phyloP scores from a whole-genome alignment of 1,140 invertebrate species.

The Oedothorax gibbosus region DNA sequence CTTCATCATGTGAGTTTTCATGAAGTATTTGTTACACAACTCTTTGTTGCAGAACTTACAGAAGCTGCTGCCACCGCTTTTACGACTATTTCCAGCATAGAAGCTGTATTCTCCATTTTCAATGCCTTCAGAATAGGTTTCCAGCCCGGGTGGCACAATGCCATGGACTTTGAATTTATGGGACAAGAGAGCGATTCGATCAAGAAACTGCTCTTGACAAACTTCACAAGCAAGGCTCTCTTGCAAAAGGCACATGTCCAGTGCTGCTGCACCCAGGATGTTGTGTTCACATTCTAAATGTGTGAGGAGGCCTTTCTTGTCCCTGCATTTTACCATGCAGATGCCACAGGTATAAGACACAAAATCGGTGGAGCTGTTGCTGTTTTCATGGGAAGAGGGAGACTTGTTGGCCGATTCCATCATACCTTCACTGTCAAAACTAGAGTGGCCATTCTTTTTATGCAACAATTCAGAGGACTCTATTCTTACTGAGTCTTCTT shows the following conservation, averaged over 20 bases:
- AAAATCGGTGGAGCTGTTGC: constrained; percentile 49
- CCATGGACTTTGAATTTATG: constrained; percentile 55
- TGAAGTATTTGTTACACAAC: constrained; percentile 99
- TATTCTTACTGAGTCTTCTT: constrained; percentile 1
- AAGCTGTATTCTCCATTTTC: constrained; percentile 32
- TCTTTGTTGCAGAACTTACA: constrained; percentile 99
- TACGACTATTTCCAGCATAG: constrained; percentile 10
- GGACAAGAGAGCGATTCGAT: constrained; percentile 4
- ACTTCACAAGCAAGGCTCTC: constrained; percentile 28
- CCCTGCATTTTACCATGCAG: constrained; percentile 32
- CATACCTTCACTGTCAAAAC: constrained; percentile 29
- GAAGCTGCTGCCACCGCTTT: constrained; percentile 77
- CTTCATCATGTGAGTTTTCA: constrained; percentile 99
- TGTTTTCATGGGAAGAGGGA: constrained; percentile 22
- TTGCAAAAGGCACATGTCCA: constrained; percentile 7
- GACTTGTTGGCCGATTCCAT: neutral
- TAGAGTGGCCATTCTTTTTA: constrained; percentile 24
- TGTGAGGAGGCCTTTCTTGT: constrained; percentile 26
- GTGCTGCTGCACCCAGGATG: constrained; percentile 5
- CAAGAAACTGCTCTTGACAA: constrained; percentile 48
- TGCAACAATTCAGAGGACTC: neutral
- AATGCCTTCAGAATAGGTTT: constrained; percentile 18
- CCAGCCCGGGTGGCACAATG: constrained; percentile 22
- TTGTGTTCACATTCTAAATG: constrained; percentile 47
- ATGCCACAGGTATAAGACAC: constrained; percentile 19